Percentiles rank a stretch among this genome's conserved stretches.
Conservation (phyloP, 2,113 vertebrate species). For the Andinoacara biseriatus region DNA sequence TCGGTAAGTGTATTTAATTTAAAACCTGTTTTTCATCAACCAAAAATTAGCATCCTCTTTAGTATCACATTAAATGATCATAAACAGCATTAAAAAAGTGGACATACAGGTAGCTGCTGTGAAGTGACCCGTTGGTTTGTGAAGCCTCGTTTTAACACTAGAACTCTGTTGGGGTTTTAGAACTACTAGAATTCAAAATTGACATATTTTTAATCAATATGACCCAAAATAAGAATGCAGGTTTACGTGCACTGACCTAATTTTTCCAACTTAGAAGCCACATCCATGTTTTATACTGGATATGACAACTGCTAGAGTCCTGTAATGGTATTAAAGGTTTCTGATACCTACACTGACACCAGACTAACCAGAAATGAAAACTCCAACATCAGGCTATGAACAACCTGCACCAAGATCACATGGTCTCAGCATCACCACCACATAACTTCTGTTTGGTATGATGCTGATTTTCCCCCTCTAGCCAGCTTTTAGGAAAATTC, state of each 20-base stretch:
- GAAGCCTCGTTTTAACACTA: not conserved
- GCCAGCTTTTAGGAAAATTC: not conserved
- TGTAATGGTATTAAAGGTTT: fast-evolving
- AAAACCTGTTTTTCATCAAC: not conserved
- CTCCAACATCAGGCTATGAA: not conserved
- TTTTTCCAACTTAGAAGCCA: not conserved
- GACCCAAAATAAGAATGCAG: not conserved
- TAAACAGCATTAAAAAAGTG: no score
- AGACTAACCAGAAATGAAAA: not conserved
- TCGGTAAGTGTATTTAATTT: fast-evolving
- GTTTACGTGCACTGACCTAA: not conserved
- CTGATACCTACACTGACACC: not conserved
- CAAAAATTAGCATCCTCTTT: not conserved
- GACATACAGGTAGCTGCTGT: not conserved
- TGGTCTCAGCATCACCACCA: not conserved
- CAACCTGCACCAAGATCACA: not conserved
- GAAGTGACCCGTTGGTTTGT: not conserved
- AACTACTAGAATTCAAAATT: not conserved
- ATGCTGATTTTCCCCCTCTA: not conserved
- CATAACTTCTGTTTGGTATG: not conserved
- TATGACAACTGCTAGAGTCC: not conserved
- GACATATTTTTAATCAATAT: not conserved
- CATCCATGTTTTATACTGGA: not conserved
- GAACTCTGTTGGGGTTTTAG: no score
- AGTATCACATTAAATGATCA: not conserved